A percentile compares a stretch with the other conserved stretches of the same genome.
Conservation (phyloP, 1,140 invertebrate genomes). For the Octopus bimaculoides region DNA sequence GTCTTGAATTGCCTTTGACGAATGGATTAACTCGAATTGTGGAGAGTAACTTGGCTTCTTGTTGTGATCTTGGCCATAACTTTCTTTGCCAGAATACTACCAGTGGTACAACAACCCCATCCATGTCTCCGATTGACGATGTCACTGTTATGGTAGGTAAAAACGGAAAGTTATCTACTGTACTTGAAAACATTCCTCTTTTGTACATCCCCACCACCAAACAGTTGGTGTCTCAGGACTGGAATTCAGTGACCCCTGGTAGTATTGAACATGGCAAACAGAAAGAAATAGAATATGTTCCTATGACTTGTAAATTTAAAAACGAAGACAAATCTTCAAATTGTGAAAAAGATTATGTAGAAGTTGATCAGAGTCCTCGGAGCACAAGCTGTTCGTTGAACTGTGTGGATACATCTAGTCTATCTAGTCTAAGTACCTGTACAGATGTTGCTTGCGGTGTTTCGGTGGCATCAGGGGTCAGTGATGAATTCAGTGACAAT, state of each 20-base stretch:
- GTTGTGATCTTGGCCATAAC: neutral
- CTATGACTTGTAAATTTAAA: constrained; percentile 12
- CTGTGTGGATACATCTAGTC: constrained; percentile 57
- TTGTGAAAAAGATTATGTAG: constrained; percentile 13
- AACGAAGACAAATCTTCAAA: constrained; percentile 14
- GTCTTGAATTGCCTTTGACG: neutral
- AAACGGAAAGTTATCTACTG: constrained; percentile 43
- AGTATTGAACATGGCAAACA: neutral
- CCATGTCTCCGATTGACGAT: constrained; percentile 25
- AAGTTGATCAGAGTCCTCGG: constrained; percentile 18
- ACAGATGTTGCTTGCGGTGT: constrained; percentile 48
- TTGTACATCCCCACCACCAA: constrained; percentile 51
- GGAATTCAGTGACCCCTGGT: neutral
- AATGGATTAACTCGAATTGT: neutral
- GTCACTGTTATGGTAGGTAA: constrained; percentile 38
- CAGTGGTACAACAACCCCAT: neutral
- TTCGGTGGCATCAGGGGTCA: constrained; percentile 39
- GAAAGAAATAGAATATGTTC: constrained; percentile 14
- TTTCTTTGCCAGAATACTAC: neutral
- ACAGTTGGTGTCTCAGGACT: constrained; percentile 33
- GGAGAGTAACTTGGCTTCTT: neutral
- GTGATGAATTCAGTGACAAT: constrained; percentile 31
- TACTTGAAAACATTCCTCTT: constrained; percentile 47
- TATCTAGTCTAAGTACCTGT: constrained; percentile 51
- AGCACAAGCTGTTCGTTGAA: constrained; percentile 33